Evolutionary conservation across 2,888 invertebrate genomes (phyloP), one percentile per base, ranked within the genome.

Genomic region (Temnothorax unifasciatus): DNA sequence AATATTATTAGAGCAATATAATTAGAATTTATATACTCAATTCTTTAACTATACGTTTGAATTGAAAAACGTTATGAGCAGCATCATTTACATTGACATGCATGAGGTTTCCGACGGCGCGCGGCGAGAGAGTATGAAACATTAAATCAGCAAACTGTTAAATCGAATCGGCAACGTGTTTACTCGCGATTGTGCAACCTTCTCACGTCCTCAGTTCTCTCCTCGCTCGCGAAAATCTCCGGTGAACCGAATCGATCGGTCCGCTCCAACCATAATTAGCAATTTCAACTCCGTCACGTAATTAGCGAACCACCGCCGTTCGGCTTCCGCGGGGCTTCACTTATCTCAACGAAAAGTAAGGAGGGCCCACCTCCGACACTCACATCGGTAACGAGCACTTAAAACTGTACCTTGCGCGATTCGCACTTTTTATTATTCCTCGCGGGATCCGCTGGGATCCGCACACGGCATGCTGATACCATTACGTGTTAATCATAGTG

Each of bases 351-450:
- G 47, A 47, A 29, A 29, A 69, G 47, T 47, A 69, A 69, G 54
- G 54, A 29, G 21, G 15, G 57, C 15, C 64, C 21, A 69, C n/a
- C 41, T 84, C 59, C 66, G 57, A 54, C 44, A 79, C 79, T 81
- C 76, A 29, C 83, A 50, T 83, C 64, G 54, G 44, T 82, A 74
- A 75, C 76, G 63, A 64, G 64, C 76, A 74, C 57, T 82, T 79
- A 57, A 82, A 82, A 76, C 63, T 76, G 61, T 73, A 76, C 25
- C 63, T 34, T 21, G 66, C 21, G 59, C 84, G 34, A 38, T 87
- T 86, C 63, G 77, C 73, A 61, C 75, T 77, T 77, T 34, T 83
- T 83, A 64, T 76, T 83, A 83, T 77, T 83, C 59, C 61, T 77
- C 52, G 50, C 68, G 11, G 61, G 21, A 50, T 18, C n/a, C 18